Base-by-base conservation (phyloP, 1,140 invertebrate species). In the Capitella teleta region DNA sequence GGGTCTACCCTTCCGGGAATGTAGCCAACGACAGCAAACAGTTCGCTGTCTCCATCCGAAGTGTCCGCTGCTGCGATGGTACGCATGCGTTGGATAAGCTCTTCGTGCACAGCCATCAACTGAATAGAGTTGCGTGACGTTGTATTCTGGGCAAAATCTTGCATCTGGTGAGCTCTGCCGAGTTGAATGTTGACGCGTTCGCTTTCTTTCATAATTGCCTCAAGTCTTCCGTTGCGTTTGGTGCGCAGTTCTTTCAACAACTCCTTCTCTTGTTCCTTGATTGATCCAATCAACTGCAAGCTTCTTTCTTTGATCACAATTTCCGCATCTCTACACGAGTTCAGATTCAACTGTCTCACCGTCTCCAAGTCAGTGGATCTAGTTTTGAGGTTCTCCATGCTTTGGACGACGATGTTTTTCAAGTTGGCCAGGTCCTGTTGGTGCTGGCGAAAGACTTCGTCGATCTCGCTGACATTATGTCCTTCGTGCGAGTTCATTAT, bases 51-150 rank as follows among this genome's bases (percentile, higher is more conserved):
- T 10, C 18, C 18, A 21, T 12, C 34, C 30, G 38, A 26, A 12
- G 41, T 21, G 26, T 42, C 49, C 3, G 28, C 32, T 25, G 42
- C 49, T 10, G 28, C 38, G 8, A 51, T 28, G 5, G 49, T 51
- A 5, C 49, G 49, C 49, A 51, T 51, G 19, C 49, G 37, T 28
- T 51, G 38, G 26, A 51, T 26, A 25, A 51, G 24, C 28, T 51
- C 49, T 14, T 51, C 49, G 49, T 51, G 49, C 3, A 42, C 26
- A 16, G 37, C 49, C 38, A 51, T 46, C 38, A 30, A 6, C 8
- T 34, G 37, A 12, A 51, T 19, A 19, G 38, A 26, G 30, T 34
- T 34, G n/a, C 32, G 28, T 18, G 19, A 18, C 16, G 18, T 28
- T 32, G 45, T 47, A 19, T 16, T 47, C 16, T 32, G 16, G 12